Evolutionary conservation across 2,113 vertebrate genomes (phyloP).

Genomic region (Cyprinus carpio): DNA sequence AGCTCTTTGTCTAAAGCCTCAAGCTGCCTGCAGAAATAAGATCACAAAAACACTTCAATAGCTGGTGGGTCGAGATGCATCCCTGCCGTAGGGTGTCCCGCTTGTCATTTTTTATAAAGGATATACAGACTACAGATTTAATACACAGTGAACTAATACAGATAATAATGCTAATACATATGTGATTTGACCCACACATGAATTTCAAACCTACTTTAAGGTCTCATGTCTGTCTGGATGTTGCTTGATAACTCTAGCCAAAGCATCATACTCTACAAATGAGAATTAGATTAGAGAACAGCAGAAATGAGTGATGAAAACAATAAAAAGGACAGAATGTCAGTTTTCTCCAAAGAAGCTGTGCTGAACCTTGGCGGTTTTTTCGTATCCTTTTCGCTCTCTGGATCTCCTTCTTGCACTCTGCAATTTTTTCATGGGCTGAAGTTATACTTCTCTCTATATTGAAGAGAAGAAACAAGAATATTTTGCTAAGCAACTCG

Average conservation of each 20-base stretch:
- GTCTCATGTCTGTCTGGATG: slow-evolving; percentile 97
- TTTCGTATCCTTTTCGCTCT: slow-evolving; percentile 97
- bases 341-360: not conserved
- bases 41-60: not conserved
- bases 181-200: not conserved
- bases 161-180: not conserved
- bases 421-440: slow-evolving; percentile 95
- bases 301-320: not conserved
- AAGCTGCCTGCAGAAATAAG: slow-evolving; percentile 80
- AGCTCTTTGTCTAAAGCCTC: slow-evolving; percentile 95
- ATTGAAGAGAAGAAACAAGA: not conserved
- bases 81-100: not conserved
- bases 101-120: not conserved
- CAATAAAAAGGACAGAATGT: not conserved
- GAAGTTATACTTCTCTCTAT: slow-evolving; percentile 90
- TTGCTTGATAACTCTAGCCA: slow-evolving; percentile 96
- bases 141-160: not conserved
- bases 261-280: slow-evolving; percentile 90
- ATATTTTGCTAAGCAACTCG: not conserved
- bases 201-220: slow-evolving; percentile 82
- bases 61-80: not conserved
- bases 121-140: not conserved
- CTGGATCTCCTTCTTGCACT: slow-evolving; percentile 98
- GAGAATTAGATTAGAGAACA: not conserved
- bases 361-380: slow-evolving; percentile 89